These are phyloP conservation scores for Cantharis rufa DNA, from an alignment of 2,888 invertebrate species.

Conservation along the genomic window DNA sequence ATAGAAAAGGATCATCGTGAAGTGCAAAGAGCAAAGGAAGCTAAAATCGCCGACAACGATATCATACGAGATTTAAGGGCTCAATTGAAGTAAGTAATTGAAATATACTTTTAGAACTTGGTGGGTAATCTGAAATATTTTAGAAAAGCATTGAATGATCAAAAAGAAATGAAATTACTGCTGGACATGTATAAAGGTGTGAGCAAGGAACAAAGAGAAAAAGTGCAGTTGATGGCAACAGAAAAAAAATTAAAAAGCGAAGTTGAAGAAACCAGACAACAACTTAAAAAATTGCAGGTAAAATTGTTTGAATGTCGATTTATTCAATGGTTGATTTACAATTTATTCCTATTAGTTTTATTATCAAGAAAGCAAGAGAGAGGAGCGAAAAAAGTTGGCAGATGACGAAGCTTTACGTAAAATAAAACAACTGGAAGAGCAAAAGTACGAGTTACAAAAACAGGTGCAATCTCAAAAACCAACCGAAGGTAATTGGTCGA, in stretches of 20 bases:
- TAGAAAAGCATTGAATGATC: slow-evolving; percentile 90
- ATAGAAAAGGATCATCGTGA: slow-evolving; percentile 67
- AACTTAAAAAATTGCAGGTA: slow-evolving; percentile 84
- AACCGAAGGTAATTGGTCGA: slow-evolving; percentile 60
- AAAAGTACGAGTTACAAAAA: slow-evolving; percentile 88
- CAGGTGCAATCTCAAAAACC: slow-evolving; percentile 86
- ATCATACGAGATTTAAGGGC: slow-evolving; percentile 84
- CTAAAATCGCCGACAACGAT: slow-evolving; percentile 72
- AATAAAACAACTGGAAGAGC: slow-evolving; percentile 93
- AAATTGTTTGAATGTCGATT: background rate
- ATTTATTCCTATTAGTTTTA: slow-evolving; percentile 2
- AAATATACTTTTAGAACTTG: background rate
- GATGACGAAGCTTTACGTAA: slow-evolving; percentile 94
- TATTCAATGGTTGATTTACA: background rate
- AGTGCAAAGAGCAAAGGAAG: slow-evolving; percentile 65
- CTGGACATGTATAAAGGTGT: slow-evolving; percentile 98
- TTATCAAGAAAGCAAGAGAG: slow-evolving; percentile 83
- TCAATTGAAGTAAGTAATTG: slow-evolving; percentile 81
- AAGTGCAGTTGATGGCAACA: slow-evolving; percentile 93
- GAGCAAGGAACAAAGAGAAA: slow-evolving; percentile 93
- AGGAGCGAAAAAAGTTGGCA: slow-evolving; percentile 85
- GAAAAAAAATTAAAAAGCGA: slow-evolving; percentile 91
- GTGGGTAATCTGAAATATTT: slow-evolving; percentile 27
- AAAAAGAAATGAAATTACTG: slow-evolving; percentile 91
- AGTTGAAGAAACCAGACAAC: slow-evolving; percentile 84